phyloP scores from a whole-genome alignment of 2,888 invertebrate species.

The Heteropelma amictum region DNA sequence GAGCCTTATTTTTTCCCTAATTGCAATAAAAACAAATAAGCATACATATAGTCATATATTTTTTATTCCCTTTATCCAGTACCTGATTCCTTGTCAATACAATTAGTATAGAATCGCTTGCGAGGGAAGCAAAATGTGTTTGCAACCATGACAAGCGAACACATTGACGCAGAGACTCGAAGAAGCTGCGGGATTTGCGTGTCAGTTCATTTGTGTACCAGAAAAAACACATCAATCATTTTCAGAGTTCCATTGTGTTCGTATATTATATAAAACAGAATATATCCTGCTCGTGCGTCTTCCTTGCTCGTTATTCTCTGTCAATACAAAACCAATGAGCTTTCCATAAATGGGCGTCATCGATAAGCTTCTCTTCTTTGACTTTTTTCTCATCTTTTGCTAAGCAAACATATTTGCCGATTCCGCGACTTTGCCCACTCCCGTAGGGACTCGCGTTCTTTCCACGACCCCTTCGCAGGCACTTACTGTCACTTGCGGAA shows the following conservation, averaged over 20 bases:
- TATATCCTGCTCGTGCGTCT: constrained; percentile 2
- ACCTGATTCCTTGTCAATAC: too few species aligned
- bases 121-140: too few species aligned
- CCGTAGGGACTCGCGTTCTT: constrained; percentile 2
- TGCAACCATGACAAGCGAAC: too few species aligned
- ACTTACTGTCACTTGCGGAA: constrained; percentile 12
- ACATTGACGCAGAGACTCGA: not conserved
- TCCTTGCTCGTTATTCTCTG: not conserved
- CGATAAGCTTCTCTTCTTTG: not conserved
- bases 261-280: constrained; percentile 24
- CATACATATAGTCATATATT: too few species aligned
- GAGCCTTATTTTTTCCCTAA: constrained; percentile 7
- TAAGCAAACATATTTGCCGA: not conserved
- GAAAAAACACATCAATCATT: constrained; percentile 32
- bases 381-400: not conserved
- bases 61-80: too few species aligned
- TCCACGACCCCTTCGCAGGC: not conserved
- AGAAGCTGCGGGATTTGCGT: not conserved
- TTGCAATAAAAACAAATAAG: too few species aligned
- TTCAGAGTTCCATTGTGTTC: constrained; percentile 7
- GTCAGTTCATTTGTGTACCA: not conserved
- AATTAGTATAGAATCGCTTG: too few species aligned
- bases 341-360: constrained; percentile 27
- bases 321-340: constrained; percentile 23
- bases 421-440: constrained; percentile 10